Percentiles rank a stretch among this genome's conserved stretches.
These are phyloP conservation scores for Vanessa tameamea DNA, from an alignment of 1,140 invertebrate genomes.

Conservation along the genomic window DNA sequence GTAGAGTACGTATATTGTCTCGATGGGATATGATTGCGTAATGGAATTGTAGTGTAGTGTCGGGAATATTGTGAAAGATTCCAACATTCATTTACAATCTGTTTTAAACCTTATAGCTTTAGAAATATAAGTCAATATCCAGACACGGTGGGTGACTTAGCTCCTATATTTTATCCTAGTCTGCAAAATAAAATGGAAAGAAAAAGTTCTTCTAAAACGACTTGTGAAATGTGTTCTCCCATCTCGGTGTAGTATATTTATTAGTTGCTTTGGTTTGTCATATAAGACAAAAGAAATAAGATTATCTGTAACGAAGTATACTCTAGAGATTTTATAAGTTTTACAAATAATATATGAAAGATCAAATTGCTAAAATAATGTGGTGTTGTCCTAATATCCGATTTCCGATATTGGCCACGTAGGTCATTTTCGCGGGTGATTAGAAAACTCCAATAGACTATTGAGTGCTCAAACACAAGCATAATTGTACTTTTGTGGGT, in stretches of 20 bases:
- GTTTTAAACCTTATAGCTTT: background rate
- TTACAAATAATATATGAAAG: too few species aligned
- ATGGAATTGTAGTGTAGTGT: conserved; percentile 19
- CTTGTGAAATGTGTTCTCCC: background rate
- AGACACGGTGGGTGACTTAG: background rate
- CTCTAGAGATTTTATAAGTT: too few species aligned
- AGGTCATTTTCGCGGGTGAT: too few species aligned
- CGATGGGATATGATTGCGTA: conserved; percentile 18
- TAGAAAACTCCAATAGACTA: too few species aligned
- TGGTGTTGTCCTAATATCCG: too few species aligned
- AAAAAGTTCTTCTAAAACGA: conserved; percentile 4
- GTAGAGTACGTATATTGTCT: conserved; percentile 13
- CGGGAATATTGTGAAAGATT: conserved; percentile 21
- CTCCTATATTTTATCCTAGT: conserved; percentile 3
- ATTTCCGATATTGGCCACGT: too few species aligned
- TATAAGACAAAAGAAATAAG: too few species aligned
- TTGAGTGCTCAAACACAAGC: too few species aligned
- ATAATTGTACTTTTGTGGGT: too few species aligned
- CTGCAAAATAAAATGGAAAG: background rate
- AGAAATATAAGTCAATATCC: background rate
- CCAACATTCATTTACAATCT: background rate
- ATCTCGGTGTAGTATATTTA: background rate
- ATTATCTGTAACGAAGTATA: too few species aligned
- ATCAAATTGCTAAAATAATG: too few species aligned
- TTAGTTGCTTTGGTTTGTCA: background rate